A percentile compares a stretch with the other conserved stretches of the same genome.
Evolutionary conservation across 1,140 invertebrate species (phyloP).

Genomic region (Arctopsyche grandis): DNA sequence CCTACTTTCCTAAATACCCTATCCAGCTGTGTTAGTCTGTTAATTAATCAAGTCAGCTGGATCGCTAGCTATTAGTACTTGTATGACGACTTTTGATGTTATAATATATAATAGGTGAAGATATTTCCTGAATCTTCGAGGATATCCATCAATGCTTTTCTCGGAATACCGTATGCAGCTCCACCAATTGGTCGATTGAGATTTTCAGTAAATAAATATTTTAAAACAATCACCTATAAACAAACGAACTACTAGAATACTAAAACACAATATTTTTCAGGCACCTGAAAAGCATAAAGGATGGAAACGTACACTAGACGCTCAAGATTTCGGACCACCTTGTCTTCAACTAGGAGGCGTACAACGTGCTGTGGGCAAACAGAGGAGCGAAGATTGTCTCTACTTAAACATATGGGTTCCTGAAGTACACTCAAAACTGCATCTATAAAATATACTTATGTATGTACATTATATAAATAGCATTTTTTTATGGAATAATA

Average conservation of each 20-base stretch:
- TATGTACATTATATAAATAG: not conserved
- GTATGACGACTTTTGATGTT: too few relatives aligned
- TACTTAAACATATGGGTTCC: constrained; percentile 69
- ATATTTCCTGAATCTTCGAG: constrained; percentile 63
- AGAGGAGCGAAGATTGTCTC: constrained; percentile 66
- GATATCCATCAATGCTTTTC: constrained; percentile 68
- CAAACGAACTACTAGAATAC: not conserved
- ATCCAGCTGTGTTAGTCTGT: too few relatives aligned
- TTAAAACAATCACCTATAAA: not conserved
- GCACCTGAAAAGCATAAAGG: constrained; percentile 63
- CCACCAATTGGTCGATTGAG: constrained; percentile 70
- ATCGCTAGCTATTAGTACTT: too few relatives aligned
- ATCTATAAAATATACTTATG: not conserved
- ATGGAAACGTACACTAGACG: constrained; percentile 64
- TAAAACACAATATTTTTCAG: constrained; percentile 54
- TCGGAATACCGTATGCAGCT: constrained; percentile 76
- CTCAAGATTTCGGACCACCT: constrained; percentile 63
- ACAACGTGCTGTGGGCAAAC: constrained; percentile 45
- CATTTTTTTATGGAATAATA: not conserved
- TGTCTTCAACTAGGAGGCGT: constrained; percentile 63
- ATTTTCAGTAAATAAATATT: constrained; percentile 62
- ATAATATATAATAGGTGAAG: constrained; percentile 58
- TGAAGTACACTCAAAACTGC: constrained; percentile 58
- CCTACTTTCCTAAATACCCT: too few relatives aligned
- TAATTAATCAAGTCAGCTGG: too few relatives aligned